Evolutionary conservation across 2,888 invertebrate genomes (phyloP).

Genomic region (Druceiella hillmani): DNA sequence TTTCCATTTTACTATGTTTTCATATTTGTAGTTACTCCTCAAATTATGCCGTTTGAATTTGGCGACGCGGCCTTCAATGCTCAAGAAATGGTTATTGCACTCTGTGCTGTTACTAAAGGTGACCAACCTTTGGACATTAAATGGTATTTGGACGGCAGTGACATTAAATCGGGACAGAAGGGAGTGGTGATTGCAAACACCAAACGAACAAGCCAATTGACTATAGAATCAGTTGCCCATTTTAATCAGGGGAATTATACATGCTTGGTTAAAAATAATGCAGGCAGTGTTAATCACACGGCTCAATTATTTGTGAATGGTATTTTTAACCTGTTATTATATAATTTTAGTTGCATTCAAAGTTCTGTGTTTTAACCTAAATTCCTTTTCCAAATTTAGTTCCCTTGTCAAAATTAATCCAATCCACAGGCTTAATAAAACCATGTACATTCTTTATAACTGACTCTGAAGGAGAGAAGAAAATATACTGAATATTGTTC

Average conservation of each 20-base stretch:
- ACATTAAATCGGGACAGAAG: slow-evolving; percentile 36
- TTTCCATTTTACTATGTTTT: neutral
- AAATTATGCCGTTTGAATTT: slow-evolving; percentile 57
- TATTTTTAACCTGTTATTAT: no score
- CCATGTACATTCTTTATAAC: no score
- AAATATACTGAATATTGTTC: neutral
- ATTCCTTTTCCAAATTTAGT: no score
- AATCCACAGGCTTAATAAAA: no score
- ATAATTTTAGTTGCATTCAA: no score
- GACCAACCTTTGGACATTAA: slow-evolving; percentile 63
- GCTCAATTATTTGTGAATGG: slow-evolving; percentile 43
- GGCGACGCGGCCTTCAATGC: slow-evolving; percentile 55
- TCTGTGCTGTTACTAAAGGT: slow-evolving; percentile 60
- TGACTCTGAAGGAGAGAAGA: no score
- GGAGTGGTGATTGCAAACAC: slow-evolving; percentile 39
- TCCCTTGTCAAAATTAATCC: no score
- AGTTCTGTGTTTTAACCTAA: no score
- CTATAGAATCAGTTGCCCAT: slow-evolving; percentile 45
- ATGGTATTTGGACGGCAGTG: slow-evolving; percentile 48
- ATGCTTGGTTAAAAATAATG: slow-evolving; percentile 46
- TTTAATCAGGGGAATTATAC: slow-evolving; percentile 49
- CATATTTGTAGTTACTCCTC: slow-evolving; percentile 45
- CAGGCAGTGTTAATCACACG: slow-evolving; percentile 38
- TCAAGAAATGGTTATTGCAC: slow-evolving; percentile 53
- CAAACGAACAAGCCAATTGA: slow-evolving; percentile 43